Base-by-base conservation (phyloP, 1,140 invertebrate species). In the Heterodera carotae region DNA sequence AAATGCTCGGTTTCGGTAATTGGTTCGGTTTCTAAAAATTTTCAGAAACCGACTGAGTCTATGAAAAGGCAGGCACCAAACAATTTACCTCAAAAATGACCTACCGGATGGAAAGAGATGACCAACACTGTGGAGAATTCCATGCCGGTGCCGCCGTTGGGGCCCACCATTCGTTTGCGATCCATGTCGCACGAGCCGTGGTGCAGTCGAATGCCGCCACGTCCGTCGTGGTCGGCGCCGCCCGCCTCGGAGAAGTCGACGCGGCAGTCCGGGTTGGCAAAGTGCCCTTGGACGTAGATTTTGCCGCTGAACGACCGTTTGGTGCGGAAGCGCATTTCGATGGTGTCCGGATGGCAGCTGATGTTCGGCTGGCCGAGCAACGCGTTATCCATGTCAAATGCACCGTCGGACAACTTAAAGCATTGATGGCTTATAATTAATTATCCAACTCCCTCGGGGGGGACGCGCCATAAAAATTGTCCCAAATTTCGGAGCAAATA, bases 171-270 rank as follows among this genome's bases (percentile, higher is more conserved):
- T 25, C 86, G 69, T 67, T 87, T 85, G 70, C 85, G 33, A 43
- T 88, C 83, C 85, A 87, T 87, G 71, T 87, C 85, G 69, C 85
- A 87, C 2, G 83, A 81, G 8, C 85, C 85, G 69, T 87, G 85
- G 73, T 83, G 83, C 22, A 87, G 74, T 75, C 76, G 69, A 34
- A 87, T 87, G 4, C 86, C 86, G 8, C 84, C 85, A 78, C 85
- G 29, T 74, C 84, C 59, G 76, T 75, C 25, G 48, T 77, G 39
- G 80, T 78, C 43, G 15, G 72, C 72, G 18, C 72, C 72, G 36
- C 72, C 72, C 34, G 72, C 72, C 29, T 83, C 77, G 31, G 76
- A 72, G 70, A 87, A 87, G 59, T 87, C 86, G 25, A 87, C 85
- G 27, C 84, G 78, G 73, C 85, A 87, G 36, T 88, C 86, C 2